Evolutionary conservation across 2,113 vertebrate species (phyloP).

Genomic region (Xerus inauris): DNA sequence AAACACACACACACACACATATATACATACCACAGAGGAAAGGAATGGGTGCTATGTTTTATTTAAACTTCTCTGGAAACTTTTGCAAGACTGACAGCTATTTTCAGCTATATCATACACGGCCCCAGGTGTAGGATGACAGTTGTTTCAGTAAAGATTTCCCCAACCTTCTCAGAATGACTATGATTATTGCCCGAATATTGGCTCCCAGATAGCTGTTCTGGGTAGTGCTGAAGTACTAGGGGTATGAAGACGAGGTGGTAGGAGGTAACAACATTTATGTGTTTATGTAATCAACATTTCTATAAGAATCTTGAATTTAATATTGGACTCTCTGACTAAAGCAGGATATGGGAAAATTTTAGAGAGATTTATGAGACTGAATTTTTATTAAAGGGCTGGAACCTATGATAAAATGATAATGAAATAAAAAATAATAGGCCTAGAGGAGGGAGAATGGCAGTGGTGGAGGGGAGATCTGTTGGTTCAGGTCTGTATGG

Average conservation of each 20-base stretch:
- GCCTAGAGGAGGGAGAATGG: neutral
- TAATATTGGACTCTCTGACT: conserved; percentile 46
- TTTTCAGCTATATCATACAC: neutral
- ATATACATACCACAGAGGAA: neutral
- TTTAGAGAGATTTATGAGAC: conserved; percentile 52
- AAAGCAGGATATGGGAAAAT: neutral
- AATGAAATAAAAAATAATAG: conserved; percentile 31
- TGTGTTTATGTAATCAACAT: neutral
- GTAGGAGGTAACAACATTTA: neutral
- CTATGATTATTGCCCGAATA: neutral
- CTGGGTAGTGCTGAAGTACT: neutral
- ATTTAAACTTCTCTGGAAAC: conserved; percentile 37
- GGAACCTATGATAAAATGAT: neutral
- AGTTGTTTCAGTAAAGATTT: conserved; percentile 6
- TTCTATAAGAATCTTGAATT: neutral
- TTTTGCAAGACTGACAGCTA: neutral
- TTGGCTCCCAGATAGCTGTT: neutral
- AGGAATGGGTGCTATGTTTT: neutral
- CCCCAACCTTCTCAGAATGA: neutral
- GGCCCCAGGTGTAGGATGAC: neutral
- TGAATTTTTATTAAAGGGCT: conserved; percentile 22
- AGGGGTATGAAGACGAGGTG: neutral
- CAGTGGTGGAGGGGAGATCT: neutral
- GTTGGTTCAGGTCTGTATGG: neutral
- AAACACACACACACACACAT: neutral